phyloP scores from a whole-genome alignment of 2,113 vertebrate genomes.

The Dryoscopus gambensis region DNA sequence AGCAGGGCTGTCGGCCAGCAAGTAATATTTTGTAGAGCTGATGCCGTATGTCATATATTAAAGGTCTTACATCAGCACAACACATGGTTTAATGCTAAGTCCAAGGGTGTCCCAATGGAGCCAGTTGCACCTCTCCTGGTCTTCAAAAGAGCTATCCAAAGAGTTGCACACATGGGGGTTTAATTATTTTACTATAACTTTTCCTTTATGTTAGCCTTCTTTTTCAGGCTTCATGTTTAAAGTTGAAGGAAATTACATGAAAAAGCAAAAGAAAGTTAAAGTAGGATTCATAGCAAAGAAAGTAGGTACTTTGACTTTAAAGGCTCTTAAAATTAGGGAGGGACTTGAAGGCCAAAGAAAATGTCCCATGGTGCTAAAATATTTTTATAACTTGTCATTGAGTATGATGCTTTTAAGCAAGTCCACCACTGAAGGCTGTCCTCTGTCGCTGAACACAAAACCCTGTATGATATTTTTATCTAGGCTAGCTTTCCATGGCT shows the following conservation, averaged over 20 bases:
- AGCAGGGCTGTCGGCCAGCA: not conserved
- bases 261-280: not conserved
- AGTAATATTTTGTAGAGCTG: not conserved
- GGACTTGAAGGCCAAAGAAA: not conserved
- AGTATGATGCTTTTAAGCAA: not conserved
- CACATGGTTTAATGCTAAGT: not conserved
- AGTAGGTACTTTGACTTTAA: not conserved
- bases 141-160: not conserved
- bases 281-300: not conserved
- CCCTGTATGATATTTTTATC: not conserved
- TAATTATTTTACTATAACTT: not conserved
- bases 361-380: not conserved
- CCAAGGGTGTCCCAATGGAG: not conserved
- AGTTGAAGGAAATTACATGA: not conserved
- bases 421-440: not conserved
- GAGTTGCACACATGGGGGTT: not conserved
- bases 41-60: not conserved
- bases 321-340: not conserved
- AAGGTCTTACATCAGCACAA: conserved; percentile 6
- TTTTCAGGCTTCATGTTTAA: not conserved
- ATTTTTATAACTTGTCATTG: not conserved
- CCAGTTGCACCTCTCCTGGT: not conserved
- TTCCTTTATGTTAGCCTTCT: not conserved
- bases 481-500: not conserved
- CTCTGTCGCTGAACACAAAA: not conserved